phyloP scores from a whole-genome alignment of 2,113 vertebrate species.

The Myrmecobius fasciatus region DNA sequence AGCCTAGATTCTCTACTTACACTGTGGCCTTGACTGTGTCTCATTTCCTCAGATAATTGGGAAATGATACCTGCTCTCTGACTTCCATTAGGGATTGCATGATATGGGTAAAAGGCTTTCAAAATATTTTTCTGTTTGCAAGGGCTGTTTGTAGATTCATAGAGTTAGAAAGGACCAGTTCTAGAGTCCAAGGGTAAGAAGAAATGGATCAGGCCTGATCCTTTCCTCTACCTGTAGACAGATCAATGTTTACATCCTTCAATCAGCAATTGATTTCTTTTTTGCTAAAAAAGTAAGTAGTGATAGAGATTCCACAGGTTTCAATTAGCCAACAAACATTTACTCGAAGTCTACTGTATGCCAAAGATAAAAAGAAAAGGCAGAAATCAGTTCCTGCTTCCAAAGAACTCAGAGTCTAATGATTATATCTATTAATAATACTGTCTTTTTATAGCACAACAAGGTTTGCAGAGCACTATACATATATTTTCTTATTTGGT shows the following conservation, averaged over 20 bases:
- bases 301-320: background rate
- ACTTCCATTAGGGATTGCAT: background rate
- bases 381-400: background rate
- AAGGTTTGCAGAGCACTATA: background rate
- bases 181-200: background rate
- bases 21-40: background rate
- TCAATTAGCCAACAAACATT: background rate
- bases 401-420: background rate
- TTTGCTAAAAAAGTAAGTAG: background rate
- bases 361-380: background rate
- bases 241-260: background rate
- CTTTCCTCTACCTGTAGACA: background rate
- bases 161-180: background rate
- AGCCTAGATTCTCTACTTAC: background rate
- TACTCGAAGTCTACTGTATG: background rate
- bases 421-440: background rate
- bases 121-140: background rate
- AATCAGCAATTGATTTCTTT: background rate
- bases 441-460: background rate
- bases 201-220: no score
- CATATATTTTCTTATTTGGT: background rate
- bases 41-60: background rate
- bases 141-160: background rate
- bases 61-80: background rate
- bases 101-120: background rate